These are phyloP conservation scores for Grallaria varia DNA, from an alignment of 2,113 vertebrate genomes.

Conservation along the genomic window DNA sequence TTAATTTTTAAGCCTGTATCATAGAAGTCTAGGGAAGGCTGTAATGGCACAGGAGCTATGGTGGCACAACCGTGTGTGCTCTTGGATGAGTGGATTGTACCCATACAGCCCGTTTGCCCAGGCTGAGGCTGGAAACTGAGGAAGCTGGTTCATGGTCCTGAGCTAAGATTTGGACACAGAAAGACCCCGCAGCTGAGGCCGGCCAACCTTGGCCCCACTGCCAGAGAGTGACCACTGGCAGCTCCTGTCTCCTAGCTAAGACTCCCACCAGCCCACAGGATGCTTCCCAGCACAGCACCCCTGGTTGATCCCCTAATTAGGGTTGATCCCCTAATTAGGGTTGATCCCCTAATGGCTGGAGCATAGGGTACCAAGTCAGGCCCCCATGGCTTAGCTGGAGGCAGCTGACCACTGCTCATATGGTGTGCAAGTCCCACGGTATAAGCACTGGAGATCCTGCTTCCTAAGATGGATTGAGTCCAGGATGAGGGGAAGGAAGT, in stretches of 20 bases:
- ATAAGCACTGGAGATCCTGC: not conserved
- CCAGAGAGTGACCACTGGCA: not conserved
- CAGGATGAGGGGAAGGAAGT: not conserved
- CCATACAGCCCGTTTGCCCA: not conserved
- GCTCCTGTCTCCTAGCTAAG: not conserved
- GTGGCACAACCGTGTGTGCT: rapidly evolving
- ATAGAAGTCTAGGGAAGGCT: not conserved
- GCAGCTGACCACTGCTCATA: not conserved
- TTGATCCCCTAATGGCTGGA: not conserved
- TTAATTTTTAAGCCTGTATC: not conserved
- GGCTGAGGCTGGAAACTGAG: not conserved
- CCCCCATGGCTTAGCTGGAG: not conserved
- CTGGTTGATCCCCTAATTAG: not conserved
- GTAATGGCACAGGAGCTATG: rapidly evolving
- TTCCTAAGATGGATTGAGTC: not conserved
- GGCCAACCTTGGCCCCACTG: not conserved
- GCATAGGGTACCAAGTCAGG: not conserved
- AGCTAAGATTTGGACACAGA: not conserved
- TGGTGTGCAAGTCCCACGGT: rapidly evolving
- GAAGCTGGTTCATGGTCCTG: not conserved
- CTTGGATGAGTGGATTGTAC: not conserved
- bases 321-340: not conserved
- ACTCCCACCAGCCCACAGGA: rapidly evolving
- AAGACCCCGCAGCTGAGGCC: not conserved
- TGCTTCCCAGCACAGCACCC: rapidly evolving